Percentiles rank a stretch among this genome's conserved stretches.
Evolutionary conservation across 2,888 invertebrate species (phyloP).

Genomic region (Eilema griseolum): DNA sequence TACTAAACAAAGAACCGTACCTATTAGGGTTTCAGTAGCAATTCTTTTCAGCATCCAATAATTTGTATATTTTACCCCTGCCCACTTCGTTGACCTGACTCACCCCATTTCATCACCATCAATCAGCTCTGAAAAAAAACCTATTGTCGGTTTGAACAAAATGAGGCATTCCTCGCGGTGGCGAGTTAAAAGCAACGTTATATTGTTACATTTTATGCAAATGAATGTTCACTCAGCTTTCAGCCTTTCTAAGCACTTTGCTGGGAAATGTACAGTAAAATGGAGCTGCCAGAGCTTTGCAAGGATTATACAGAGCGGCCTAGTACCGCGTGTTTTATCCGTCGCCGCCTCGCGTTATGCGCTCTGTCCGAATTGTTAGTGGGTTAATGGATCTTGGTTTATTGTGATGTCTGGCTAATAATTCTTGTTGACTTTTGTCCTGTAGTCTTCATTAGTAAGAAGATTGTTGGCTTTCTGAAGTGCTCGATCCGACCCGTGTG

Average conservation of each 20-base stretch:
- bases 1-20: constrained; percentile 36
- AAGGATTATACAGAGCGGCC: constrained; percentile 57
- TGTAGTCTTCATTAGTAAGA: constrained; percentile 2
- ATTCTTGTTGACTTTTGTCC: constrained; percentile 21
- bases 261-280: constrained; percentile 71
- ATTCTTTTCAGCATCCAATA: constrained; percentile 42
- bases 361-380: constrained; percentile 41
- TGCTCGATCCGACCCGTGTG: no score
- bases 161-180: constrained; percentile 60
- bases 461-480: no score
- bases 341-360: constrained; percentile 32
- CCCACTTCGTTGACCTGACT: constrained; percentile 36
- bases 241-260: constrained; percentile 72
- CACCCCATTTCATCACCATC: constrained; percentile 63
- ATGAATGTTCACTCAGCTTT: constrained; percentile 70
- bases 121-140: constrained; percentile 65
- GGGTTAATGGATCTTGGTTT: constrained; percentile 39
- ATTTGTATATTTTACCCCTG: constrained; percentile 38
- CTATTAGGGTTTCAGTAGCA: constrained; percentile 28
- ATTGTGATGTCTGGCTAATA: constrained; percentile 38
- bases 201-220: constrained; percentile 75
- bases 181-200: constrained; percentile 70
- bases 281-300: constrained; percentile 58
- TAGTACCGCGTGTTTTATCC: constrained; percentile 48
- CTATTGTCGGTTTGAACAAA: constrained; percentile 71